Percentiles rank a stretch among this genome's conserved stretches.
These are phyloP conservation scores for Microdon myrmicae DNA, from an alignment of 2,888 invertebrate genomes.

Conservation along the genomic window DNA sequence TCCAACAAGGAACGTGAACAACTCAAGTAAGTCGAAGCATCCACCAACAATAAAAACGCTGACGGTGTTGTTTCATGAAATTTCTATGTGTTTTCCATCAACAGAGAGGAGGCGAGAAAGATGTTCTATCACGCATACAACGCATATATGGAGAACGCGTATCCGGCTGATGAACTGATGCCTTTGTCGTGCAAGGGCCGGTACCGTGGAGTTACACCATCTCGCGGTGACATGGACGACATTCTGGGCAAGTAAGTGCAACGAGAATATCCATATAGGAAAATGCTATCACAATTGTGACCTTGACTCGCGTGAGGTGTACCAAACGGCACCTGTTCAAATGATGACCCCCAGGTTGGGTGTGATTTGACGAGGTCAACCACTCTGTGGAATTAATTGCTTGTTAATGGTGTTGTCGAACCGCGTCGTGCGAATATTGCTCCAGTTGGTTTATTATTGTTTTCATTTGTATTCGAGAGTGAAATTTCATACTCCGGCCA, in stretches of 20 bases:
- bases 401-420: conserved; percentile 34
- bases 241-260: conserved; percentile 92
- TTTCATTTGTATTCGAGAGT: too few relatives aligned
- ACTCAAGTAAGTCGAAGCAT: conserved; percentile 70
- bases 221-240: conserved; percentile 96
- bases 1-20: conserved; percentile 73
- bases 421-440: too few relatives aligned
- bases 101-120: conserved; percentile 87
- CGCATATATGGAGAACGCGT: conserved; percentile 97
- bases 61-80: background rate
- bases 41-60: background rate
- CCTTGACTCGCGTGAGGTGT: conserved; percentile 24
- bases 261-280: conserved; percentile 47
- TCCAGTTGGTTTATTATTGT: too few relatives aligned
- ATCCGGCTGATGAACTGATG: conserved; percentile 98
- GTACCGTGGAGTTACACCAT: conserved; percentile 87
- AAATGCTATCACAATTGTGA: conserved; percentile 22
- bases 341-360: conserved; percentile 19
- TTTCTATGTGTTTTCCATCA: too few relatives aligned
- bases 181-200: conserved; percentile 94
- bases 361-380: conserved; percentile 32
- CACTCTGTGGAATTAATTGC: conserved; percentile 23
- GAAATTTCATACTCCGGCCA: too few relatives aligned
- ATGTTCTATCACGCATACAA: conserved; percentile 98
- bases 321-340: conserved; percentile 29